A percentile compares a stretch with the other conserved stretches of the same genome.
Evolutionary conservation across 2,797 vertebrate species (phyloP).

Genomic region (Falco rusticolus): DNA sequence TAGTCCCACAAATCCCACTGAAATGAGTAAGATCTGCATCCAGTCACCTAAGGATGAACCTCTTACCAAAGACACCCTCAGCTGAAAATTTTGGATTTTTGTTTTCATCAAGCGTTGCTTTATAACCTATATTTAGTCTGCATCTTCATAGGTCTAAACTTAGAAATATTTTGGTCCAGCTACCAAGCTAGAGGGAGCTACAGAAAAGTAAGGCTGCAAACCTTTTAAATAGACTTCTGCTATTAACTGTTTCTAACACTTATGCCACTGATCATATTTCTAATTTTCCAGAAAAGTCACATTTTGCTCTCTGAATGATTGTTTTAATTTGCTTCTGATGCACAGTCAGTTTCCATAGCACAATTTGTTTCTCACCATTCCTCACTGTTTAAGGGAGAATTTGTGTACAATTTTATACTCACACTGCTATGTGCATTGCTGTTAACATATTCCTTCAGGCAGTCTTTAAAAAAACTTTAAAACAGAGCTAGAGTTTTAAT

Average conservation of each 20-base stretch:
- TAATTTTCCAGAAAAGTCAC: background rate
- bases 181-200: background rate
- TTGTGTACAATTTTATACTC: background rate
- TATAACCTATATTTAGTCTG: slow-evolving; percentile 14
- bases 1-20: background rate
- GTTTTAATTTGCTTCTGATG: background rate
- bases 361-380: background rate
- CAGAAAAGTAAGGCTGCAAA: background rate
- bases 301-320: background rate
- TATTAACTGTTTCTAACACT: slow-evolving; percentile 2
- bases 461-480: background rate
- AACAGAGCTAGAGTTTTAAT: background rate
- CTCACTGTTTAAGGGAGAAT: background rate
- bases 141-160: slow-evolving; percentile 11
- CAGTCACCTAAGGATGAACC: background rate
- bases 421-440: background rate
- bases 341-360: background rate
- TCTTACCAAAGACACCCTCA: slow-evolving; percentile 19
- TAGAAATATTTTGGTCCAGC: slow-evolving; percentile 1
- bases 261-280: background rate
- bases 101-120: slow-evolving; percentile 2
- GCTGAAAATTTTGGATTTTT: slow-evolving; percentile 13
- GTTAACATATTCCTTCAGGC: background rate
- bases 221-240: background rate
- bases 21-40: background rate